Conservation (phyloP, 2,797 vertebrate species). For the Sebastes vulpes region DNA sequence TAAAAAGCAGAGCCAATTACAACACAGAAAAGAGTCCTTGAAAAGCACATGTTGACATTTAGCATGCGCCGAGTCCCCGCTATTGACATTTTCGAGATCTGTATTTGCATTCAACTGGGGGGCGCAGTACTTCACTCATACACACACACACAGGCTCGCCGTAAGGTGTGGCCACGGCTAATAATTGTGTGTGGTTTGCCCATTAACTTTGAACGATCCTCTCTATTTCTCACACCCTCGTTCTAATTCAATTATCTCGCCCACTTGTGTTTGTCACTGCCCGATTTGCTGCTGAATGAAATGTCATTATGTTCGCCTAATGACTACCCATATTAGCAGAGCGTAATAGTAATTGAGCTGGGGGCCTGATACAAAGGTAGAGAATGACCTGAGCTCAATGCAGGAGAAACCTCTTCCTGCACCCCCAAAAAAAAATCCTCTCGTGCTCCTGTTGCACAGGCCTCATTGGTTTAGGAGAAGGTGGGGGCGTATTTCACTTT, state of each 20-base stretch:
- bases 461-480: conserved; percentile 5
- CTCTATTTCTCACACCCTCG: conserved; percentile 65
- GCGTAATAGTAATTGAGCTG: conserved; percentile 77
- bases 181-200: conserved; percentile 68
- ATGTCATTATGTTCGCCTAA: conserved; percentile 81
- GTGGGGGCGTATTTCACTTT: conserved; percentile 38
- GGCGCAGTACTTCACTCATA: conserved; percentile 11
- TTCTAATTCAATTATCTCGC: conserved; percentile 81
- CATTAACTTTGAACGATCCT: conserved; percentile 80
- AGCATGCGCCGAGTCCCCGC: conserved; percentile 54
- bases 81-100: conserved; percentile 79
- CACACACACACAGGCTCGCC: not conserved
- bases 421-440: not conserved
- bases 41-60: conserved; percentile 86
- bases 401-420: conserved; percentile 1
- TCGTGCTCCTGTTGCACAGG: conserved; percentile 1
- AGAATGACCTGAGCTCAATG: conserved; percentile 61
- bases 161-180: conserved; percentile 68
- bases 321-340: conserved; percentile 75
- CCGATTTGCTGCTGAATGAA: conserved; percentile 72
- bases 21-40: conserved; percentile 70
- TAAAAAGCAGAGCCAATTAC: conserved; percentile 71
- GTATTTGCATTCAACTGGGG: conserved; percentile 71
- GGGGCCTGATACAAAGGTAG: conserved; percentile 71
- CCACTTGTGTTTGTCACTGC: conserved; percentile 75